Percentiles rank a stretch among this genome's conserved stretches.
phyloP scores from a whole-genome alignment of 1,140 invertebrate species.

The Pogonomyrmex barbatus region DNA sequence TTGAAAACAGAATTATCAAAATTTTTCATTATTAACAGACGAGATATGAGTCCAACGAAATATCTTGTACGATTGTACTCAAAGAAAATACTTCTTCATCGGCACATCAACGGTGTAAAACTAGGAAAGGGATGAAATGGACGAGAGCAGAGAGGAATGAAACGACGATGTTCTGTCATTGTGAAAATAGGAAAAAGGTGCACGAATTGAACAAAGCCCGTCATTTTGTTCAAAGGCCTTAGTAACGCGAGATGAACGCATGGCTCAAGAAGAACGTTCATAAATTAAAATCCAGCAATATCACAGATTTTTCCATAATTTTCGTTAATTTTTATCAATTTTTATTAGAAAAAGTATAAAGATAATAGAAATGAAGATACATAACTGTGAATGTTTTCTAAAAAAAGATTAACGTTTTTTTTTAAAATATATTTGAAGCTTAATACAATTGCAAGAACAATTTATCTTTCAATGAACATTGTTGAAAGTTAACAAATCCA shows the following conservation, averaged over 20 bases:
- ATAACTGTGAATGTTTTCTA: not conserved
- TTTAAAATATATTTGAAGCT: not conserved
- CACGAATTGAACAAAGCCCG: slow-evolving; percentile 16
- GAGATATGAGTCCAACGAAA: not conserved
- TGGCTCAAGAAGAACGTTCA: not conserved
- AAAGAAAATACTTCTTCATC: not conserved
- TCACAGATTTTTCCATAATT: not conserved
- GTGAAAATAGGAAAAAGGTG: slow-evolving; percentile 29
- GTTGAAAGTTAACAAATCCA: slow-evolving; percentile 16
- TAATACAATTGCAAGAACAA: slow-evolving; percentile 4
- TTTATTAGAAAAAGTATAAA: not conserved
- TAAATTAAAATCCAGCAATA: slow-evolving; percentile 25
- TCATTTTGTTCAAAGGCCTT: not conserved
- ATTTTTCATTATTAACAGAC: not conserved
- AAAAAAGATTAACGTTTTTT: not conserved
- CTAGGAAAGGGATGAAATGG: slow-evolving; percentile 11
- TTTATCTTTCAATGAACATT: not conserved
- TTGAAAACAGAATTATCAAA: not conserved
- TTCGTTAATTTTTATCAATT: not conserved
- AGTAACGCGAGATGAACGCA: slow-evolving; percentile 3
- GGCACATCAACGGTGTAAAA: not conserved
- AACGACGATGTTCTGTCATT: slow-evolving; percentile 23
- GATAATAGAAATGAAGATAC: not conserved
- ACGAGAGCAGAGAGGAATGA: not conserved
- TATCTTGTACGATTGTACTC: not conserved